These are phyloP conservation scores for Linurgus olivaceus DNA, from an alignment of 2,797 vertebrate genomes.

Conservation along the genomic window DNA sequence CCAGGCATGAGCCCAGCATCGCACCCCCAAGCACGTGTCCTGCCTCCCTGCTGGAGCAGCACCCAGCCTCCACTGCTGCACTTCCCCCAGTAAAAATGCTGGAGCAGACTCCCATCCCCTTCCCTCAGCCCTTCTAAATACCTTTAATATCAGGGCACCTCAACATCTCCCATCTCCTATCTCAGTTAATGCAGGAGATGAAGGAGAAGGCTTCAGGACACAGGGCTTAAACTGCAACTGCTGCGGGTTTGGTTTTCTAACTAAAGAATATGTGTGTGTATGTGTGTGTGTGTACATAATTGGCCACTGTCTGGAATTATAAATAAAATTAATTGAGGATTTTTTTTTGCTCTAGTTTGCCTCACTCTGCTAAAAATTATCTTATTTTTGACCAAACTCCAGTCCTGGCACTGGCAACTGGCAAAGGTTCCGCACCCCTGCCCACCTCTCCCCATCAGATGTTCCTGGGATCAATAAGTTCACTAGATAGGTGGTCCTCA, in stretches of 20 bases:
- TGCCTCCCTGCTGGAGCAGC: slow-evolving; percentile 14
- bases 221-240: not conserved
- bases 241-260: not conserved
- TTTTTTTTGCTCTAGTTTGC: not conserved
- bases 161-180: not conserved
- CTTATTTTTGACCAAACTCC: not conserved
- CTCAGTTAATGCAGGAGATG: not conserved
- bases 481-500: not conserved
- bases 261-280: not conserved
- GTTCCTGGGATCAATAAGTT: accelerated
- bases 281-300: not conserved
- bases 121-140: not conserved
- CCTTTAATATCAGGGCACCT: not conserved
- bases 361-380: not conserved
- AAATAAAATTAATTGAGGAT: not conserved
- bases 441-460: not conserved
- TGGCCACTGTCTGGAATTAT: not conserved
- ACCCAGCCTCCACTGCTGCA: not conserved
- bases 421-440: not conserved
- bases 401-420: not conserved
- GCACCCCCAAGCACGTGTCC: not conserved
- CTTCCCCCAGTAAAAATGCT: not conserved
- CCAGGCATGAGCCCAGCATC: slow-evolving; percentile 26
- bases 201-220: not conserved
- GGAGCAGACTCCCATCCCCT: not conserved